These are phyloP conservation scores for Eupithecia vulgata DNA, from an alignment of 2,888 invertebrate genomes.

Conservation along the genomic window DNA sequence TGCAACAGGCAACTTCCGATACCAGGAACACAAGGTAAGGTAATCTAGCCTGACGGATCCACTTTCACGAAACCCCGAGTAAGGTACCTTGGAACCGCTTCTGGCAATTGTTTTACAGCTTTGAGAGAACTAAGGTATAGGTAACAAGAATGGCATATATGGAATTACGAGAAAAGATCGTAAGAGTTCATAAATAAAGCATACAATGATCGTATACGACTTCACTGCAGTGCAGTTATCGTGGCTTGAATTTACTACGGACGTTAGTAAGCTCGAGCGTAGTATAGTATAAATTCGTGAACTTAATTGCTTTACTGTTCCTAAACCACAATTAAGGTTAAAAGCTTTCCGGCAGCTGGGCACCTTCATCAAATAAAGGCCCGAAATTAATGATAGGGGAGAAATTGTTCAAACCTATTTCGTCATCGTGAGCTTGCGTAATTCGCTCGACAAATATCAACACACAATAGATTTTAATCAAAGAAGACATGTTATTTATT, in stretches of 20 bases:
- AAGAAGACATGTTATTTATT: constrained; percentile 14
- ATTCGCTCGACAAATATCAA: constrained; percentile 23
- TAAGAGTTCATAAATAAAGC: background rate
- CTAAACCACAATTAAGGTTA: constrained; percentile 52
- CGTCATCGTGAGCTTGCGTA: constrained; percentile 21
- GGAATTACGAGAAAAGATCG: constrained; percentile 24
- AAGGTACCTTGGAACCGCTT: constrained; percentile 30
- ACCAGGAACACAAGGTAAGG: constrained; percentile 57
- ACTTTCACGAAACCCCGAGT: constrained; percentile 51
- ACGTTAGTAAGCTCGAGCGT: constrained; percentile 1
- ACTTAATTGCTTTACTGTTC: constrained; percentile 40
- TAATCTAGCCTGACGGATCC: constrained; percentile 50
- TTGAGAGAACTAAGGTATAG: constrained; percentile 24
- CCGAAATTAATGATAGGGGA: constrained; percentile 37
- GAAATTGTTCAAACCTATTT: constrained; percentile 29
- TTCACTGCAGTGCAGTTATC: constrained; percentile 3
- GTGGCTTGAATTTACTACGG: constrained; percentile 28
- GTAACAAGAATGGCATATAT: constrained; percentile 23
- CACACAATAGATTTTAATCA: constrained; percentile 26
- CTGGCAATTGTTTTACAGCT: constrained; percentile 36
- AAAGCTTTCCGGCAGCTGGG: constrained; percentile 47
- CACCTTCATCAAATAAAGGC: constrained; percentile 43
- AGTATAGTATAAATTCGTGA: background rate
- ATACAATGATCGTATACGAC: background rate
- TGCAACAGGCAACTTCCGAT: constrained; percentile 50